Conservation (phyloP, 2,888 invertebrate species). For the Parelbella ahira region DNA sequence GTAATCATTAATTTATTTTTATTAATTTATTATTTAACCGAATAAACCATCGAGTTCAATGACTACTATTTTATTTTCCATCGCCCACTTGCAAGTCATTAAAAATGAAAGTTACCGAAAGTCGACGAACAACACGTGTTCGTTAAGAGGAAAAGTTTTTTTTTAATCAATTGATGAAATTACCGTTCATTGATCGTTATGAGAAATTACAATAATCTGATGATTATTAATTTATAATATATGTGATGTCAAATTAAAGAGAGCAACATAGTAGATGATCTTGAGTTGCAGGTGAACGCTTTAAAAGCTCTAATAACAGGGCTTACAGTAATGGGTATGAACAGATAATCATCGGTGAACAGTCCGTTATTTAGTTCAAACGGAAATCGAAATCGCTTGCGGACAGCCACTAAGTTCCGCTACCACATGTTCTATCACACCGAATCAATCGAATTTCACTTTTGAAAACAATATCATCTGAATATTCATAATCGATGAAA, state of each 20-base stretch:
- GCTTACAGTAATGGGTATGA: no score
- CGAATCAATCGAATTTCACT: conserved; percentile 18
- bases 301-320: neutral
- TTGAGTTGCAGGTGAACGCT: no score
- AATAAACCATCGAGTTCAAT: conserved; percentile 48
- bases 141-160: conserved; percentile 12
- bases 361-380: conserved; percentile 30
- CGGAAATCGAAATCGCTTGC: conserved; percentile 31
- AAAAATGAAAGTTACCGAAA: conserved; percentile 26
- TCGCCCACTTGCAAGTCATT: conserved; percentile 22
- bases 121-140: conserved; percentile 16
- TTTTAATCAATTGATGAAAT: conserved; percentile 1
- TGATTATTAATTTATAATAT: no score
- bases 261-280: no score
- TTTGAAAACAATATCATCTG: conserved; percentile 13
- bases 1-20: conserved; percentile 58
- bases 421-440: neutral
- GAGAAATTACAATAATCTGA: no score
- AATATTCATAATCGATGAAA: neutral
- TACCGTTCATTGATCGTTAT: neutral
- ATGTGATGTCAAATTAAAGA: no score
- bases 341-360: conserved; percentile 27
- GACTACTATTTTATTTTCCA: conserved; percentile 15
- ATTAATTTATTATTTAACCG: conserved; percentile 27
- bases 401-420: conserved; percentile 22